A percentile compares a stretch with the other conserved stretches of the same genome.
These are phyloP conservation scores for Tokudaia muenninki DNA, from an alignment of 2,797 vertebrate species.

Conservation along the genomic window DNA sequence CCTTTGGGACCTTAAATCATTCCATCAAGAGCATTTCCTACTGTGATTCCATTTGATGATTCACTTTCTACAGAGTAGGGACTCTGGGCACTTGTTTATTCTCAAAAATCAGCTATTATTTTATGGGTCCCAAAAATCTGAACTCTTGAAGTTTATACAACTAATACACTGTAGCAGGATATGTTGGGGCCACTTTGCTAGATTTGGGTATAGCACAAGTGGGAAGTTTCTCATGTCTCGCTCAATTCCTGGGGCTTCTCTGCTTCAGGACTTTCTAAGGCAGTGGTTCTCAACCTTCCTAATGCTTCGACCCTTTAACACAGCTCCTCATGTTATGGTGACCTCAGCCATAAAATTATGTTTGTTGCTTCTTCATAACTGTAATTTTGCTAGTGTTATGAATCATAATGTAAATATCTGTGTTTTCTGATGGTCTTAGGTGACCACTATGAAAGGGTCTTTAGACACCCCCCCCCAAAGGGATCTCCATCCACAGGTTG, in stretches of 20 bases:
- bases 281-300: not conserved
- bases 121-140: not conserved
- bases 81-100: conserved; percentile 9
- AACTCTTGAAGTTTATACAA: conserved; percentile 1
- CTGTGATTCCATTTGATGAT: not conserved
- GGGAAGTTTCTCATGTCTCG: not conserved
- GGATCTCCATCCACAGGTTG: not conserved
- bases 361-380: not conserved
- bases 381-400: not conserved
- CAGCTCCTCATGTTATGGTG: not conserved
- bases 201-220: not conserved
- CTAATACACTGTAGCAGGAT: not conserved
- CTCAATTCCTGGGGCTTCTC: not conserved
- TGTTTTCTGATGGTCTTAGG: not conserved
- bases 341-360: not conserved
- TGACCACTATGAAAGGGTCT: not conserved
- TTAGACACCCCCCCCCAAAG: not conserved
- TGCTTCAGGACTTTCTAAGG: not conserved
- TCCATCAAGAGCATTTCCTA: not conserved
- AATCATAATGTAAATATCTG: not conserved
- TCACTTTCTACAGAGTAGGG: not conserved
- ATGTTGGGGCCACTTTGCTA: not conserved
- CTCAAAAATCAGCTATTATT: not conserved
- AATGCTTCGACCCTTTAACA: not conserved
- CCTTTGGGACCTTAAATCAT: conserved; percentile 10